Evolutionary conservation across 2,888 invertebrate genomes (phyloP).

Genomic region (Teleogryllus oceanicus): DNA sequence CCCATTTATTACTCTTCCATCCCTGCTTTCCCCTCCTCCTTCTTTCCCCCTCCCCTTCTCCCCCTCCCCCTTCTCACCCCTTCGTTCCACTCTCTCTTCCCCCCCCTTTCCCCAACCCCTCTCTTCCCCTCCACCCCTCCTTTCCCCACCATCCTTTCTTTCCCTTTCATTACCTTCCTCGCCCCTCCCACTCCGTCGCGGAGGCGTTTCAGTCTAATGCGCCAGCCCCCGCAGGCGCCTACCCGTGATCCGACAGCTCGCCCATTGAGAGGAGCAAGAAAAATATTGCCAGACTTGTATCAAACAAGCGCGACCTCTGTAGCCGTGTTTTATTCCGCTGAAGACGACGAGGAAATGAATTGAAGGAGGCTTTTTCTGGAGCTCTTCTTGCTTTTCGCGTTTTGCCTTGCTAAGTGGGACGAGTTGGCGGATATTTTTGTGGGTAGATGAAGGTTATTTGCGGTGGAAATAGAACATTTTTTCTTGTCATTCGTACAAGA

Average conservation of each 20-base stretch:
- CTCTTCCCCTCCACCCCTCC: too few species aligned
- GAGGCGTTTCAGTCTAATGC: neutral
- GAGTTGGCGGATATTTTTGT: neutral
- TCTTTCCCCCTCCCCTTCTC: too few species aligned
- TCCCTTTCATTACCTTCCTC: too few species aligned
- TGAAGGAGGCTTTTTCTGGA: neutral
- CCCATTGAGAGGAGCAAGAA: neutral
- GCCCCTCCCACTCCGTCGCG: too few species aligned
- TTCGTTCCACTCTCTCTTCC: too few species aligned
- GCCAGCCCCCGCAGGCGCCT: neutral
- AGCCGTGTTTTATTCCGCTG: neutral
- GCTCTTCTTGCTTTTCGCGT: neutral
- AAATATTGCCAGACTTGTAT: neutral
- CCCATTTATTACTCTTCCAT: too few species aligned
- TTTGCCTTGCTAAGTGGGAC: neutral
- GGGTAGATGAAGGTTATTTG: neutral
- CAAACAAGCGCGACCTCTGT: neutral
- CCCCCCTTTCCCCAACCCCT: too few species aligned
- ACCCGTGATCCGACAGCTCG: neutral
- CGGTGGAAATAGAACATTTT: neutral
- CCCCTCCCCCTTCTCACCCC: too few species aligned
- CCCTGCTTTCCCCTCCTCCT: too few species aligned
- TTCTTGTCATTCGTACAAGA: neutral
- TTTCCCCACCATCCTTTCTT: too few species aligned
- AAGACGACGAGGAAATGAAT: neutral